Conservation (phyloP, 2,113 vertebrate genomes). For the cat (Felis catus) region F.catus_Fca126_mat1.0 CM031417.1:55901501-55902000, state of each 20-base stretch:
- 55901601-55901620: background rate
- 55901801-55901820: background rate
- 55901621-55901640: background rate
- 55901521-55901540: background rate
- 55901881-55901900: background rate
- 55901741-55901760: background rate
- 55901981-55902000: background rate
- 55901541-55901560: background rate
- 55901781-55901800: background rate
- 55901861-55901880: background rate
- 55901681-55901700: background rate
- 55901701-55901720: background rate
- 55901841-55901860: background rate
- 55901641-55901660: background rate
- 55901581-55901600: background rate
- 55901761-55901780: background rate
- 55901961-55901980: background rate
- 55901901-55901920: background rate
- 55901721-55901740: background rate
- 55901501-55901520: background rate
- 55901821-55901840: background rate
- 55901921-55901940: background rate
- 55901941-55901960: background rate
- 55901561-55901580: background rate
- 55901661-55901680: background rate